These are phyloP conservation scores for Cremastobaeus sp. DNA, from an alignment of 2,888 invertebrate genomes.

Conservation along the genomic window DNA sequence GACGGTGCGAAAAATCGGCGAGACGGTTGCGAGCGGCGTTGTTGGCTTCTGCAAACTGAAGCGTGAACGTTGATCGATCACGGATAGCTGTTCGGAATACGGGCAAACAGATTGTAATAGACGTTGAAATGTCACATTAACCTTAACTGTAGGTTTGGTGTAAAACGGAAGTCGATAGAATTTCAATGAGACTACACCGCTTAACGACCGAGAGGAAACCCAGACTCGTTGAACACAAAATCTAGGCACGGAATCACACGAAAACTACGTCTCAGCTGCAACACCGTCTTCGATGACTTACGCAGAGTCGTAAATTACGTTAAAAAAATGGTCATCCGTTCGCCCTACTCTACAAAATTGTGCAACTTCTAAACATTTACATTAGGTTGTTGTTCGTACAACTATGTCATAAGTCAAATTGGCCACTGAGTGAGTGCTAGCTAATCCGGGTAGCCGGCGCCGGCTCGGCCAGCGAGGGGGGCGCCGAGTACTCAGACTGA, in stretches of 20 bases:
- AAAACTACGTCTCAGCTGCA: slow-evolving; percentile 6
- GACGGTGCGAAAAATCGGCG: no score
- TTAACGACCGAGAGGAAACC: no score
- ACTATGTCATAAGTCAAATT: slow-evolving; percentile 50
- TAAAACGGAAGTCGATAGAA: not conserved
- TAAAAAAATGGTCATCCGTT: not conserved
- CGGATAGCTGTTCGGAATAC: no score
- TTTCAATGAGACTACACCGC: no score
- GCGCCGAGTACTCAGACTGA: slow-evolving; percentile 58
- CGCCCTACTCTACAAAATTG: slow-evolving; percentile 64
- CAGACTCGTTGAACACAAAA: slow-evolving; percentile 12
- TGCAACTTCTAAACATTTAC: slow-evolving; percentile 71
- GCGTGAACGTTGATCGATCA: no score
- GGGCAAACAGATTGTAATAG: no score
- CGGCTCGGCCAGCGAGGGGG: slow-evolving; percentile 74
- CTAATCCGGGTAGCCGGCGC: slow-evolving; percentile 41
- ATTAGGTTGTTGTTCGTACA: slow-evolving; percentile 55
- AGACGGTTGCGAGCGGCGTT: no score
- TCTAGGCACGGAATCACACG: slow-evolving; percentile 28
- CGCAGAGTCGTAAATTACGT: slow-evolving; percentile 30
- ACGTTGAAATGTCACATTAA: no score
- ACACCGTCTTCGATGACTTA: slow-evolving; percentile 7
- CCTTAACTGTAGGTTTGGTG: not conserved
- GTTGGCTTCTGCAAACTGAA: no score
- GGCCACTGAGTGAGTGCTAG: slow-evolving; percentile 53